Conservation (phyloP, 2,888 invertebrate genomes). For the Steromphala cineraria region DNA sequence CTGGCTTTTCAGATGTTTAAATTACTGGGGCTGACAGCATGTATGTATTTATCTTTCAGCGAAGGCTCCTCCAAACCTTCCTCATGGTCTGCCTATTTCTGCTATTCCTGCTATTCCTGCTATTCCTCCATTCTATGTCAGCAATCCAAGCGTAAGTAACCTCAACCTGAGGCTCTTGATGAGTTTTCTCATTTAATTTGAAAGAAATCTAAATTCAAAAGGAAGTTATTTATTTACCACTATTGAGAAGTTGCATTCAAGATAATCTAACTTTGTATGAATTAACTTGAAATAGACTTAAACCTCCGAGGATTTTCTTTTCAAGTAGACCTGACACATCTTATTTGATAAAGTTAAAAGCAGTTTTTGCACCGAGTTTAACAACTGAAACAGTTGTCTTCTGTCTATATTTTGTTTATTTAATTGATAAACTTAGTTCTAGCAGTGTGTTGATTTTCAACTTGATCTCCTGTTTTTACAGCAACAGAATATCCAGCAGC, state of each 20-base stretch:
- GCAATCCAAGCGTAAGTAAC: conserved; percentile 32
- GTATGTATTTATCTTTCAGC: conserved; percentile 45
- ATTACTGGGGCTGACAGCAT: background rate
- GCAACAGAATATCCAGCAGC: conserved; percentile 80
- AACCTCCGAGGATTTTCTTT: too few species aligned
- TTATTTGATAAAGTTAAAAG: too few species aligned
- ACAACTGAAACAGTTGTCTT: background rate
- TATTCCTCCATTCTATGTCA: conserved; percentile 78
- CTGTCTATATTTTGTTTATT: background rate
- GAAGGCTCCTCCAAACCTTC: conserved; percentile 73
- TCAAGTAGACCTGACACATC: too few species aligned
- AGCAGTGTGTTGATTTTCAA: background rate
- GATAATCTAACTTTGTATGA: too few species aligned
- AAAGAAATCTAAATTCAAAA: too few species aligned
- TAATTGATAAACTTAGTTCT: background rate
- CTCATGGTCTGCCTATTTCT: conserved; percentile 76
- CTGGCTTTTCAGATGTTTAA: background rate
- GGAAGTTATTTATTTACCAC: too few species aligned
- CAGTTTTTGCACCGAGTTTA: too few species aligned
- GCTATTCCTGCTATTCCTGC: conserved; percentile 85
- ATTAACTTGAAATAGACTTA: too few species aligned
- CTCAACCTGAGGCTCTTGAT: too few species aligned
- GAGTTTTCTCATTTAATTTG: too few species aligned
- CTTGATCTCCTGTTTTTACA: conserved; percentile 11
- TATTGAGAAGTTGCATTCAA: too few species aligned